These are phyloP conservation scores for Exaiptasia diaphana DNA, from an alignment of 64 coral and sea anemone species.

Conservation along the genomic window DNA sequence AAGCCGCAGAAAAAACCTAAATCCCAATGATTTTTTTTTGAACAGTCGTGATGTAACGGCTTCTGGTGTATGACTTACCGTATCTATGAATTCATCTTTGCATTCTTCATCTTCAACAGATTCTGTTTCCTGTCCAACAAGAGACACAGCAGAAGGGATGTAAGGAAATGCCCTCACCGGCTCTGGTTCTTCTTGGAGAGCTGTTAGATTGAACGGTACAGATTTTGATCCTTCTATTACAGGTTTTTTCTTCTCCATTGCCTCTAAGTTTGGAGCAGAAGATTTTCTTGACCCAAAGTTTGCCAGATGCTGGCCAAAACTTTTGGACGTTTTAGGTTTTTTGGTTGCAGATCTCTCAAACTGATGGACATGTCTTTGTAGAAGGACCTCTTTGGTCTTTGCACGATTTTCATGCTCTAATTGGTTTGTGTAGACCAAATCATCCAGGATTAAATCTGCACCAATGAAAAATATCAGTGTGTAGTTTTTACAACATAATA, in stretches of 20 bases:
- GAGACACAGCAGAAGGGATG: slow-evolving; percentile 50
- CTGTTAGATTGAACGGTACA: slow-evolving; percentile 43
- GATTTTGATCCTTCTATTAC: slow-evolving; percentile 49
- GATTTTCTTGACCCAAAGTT: slow-evolving; percentile 5
- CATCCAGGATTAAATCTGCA: slow-evolving; percentile 88
- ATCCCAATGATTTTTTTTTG: no score
- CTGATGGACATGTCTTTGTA: slow-evolving; percentile 79
- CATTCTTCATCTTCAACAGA: neutral
- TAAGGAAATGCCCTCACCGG: slow-evolving; percentile 18
- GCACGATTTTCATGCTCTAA: slow-evolving; percentile 74
- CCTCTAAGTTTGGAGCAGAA: neutral
- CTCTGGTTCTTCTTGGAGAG: slow-evolving; percentile 52
- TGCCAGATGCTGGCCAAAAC: slow-evolving; percentile 31
- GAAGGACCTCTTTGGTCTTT: slow-evolving; percentile 59
- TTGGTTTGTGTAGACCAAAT: slow-evolving; percentile 77
- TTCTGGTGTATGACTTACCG: no score
- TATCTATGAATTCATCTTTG: no score
- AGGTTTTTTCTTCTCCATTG: neutral
- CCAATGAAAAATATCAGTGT: neutral
- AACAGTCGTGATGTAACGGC: no score
- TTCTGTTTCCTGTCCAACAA: slow-evolving; percentile 53
- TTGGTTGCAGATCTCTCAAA: slow-evolving; percentile 47
- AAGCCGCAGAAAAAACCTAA: no score
- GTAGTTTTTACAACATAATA: no score
- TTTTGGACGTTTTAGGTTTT: slow-evolving; percentile 54